Conservation (phyloP, 2,888 invertebrate genomes). For the Drosophila greeni region DNA sequence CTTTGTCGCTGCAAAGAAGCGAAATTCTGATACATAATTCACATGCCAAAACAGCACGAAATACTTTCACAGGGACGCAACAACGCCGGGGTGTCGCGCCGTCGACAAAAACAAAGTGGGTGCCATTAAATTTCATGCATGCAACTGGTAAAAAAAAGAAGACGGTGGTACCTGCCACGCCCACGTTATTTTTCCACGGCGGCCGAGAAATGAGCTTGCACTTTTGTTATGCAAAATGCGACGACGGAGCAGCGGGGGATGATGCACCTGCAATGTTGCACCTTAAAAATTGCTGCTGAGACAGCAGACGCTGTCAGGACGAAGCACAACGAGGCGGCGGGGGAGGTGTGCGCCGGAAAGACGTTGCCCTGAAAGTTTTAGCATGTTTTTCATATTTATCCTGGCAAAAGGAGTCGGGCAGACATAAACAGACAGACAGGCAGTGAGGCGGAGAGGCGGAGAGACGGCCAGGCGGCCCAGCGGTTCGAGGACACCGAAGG, state of each 20-base stretch:
- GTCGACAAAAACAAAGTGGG: slow-evolving; percentile 72
- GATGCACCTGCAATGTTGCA: slow-evolving; percentile 65
- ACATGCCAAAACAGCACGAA: slow-evolving; percentile 71
- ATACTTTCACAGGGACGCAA: slow-evolving; percentile 62
- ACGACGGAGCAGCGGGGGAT: slow-evolving; percentile 3
- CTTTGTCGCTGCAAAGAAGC: slow-evolving; percentile 29
- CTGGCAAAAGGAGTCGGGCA: slow-evolving; percentile 57
- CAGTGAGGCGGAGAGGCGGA: not conserved
- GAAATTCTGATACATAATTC: slow-evolving; percentile 65
- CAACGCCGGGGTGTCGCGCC: slow-evolving; percentile 41
- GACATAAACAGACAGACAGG: slow-evolving; percentile 61
- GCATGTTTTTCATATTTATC: slow-evolving; percentile 77
- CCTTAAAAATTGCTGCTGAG: slow-evolving; percentile 67
- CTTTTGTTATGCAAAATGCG: slow-evolving; percentile 69
- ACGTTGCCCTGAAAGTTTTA: slow-evolving; percentile 66
- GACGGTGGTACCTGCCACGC: slow-evolving; percentile 65
- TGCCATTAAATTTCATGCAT: slow-evolving; percentile 74
- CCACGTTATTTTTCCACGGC: slow-evolving; percentile 56
- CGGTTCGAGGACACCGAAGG: slow-evolving; percentile 43
- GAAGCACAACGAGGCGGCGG: not conserved
- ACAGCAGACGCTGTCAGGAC: slow-evolving; percentile 50
- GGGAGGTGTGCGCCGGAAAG: slow-evolving; percentile 5
- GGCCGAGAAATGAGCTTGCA: slow-evolving; percentile 72
- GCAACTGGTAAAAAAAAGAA: slow-evolving; percentile 57
- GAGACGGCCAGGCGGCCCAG: slow-evolving; percentile 38